A percentile compares a stretch with the other conserved stretches of the same genome.
Conservation (phyloP, 2,888 invertebrate genomes). For the Acleris holmiana region DNA sequence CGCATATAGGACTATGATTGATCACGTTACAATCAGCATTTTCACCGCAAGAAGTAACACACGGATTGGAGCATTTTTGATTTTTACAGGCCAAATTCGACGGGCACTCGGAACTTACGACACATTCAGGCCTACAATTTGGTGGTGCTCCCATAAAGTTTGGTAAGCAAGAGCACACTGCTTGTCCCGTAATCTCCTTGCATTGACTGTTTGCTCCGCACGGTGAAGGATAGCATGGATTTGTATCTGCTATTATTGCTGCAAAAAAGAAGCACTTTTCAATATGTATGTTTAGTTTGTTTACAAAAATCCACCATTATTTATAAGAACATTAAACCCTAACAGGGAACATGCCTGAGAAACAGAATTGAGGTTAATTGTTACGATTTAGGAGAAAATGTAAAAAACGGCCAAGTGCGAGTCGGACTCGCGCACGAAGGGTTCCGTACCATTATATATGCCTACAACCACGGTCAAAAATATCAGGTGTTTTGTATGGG, state of each 20-base stretch:
- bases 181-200: slow-evolving; percentile 88
- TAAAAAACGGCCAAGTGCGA: too few relatives aligned
- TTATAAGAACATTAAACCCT: too few relatives aligned
- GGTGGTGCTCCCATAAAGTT: slow-evolving; percentile 88
- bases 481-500: too few relatives aligned
- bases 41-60: slow-evolving; percentile 85
- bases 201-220: slow-evolving; percentile 92
- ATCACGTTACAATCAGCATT: slow-evolving; percentile 86
- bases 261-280: slow-evolving; percentile 7
- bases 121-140: slow-evolving; percentile 89
- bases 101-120: slow-evolving; percentile 87
- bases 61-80: slow-evolving; percentile 89
- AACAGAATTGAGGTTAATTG: too few relatives aligned
- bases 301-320: too few relatives aligned
- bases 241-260: slow-evolving; percentile 62
- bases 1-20: slow-evolving; percentile 90
- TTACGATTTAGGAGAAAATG: too few relatives aligned
- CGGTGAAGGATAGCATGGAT: slow-evolving; percentile 83
- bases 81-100: slow-evolving; percentile 87
- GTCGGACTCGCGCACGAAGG: too few relatives aligned
- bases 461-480: too few relatives aligned
- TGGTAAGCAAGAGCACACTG: slow-evolving; percentile 88
- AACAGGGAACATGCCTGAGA: too few relatives aligned
- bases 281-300: too few relatives aligned
- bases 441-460: too few relatives aligned